These are phyloP conservation scores for Mallotus villosus DNA, from an alignment of 2,797 vertebrate genomes.

Conservation along the genomic window DNA sequence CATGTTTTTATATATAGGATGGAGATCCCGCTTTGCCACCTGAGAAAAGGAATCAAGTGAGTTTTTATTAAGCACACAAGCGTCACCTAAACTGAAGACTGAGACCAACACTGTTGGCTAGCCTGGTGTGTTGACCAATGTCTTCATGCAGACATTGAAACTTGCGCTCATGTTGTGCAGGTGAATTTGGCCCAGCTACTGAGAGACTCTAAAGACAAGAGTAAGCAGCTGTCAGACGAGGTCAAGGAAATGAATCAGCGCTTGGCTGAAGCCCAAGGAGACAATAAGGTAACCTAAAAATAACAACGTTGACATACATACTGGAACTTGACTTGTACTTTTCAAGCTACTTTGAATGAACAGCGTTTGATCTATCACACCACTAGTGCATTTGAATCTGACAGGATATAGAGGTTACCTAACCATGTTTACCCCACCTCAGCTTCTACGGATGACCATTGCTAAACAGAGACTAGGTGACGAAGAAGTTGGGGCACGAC, in stretches of 20 bases:
- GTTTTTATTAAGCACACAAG: constrained; percentile 24
- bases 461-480: constrained; percentile 95
- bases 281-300: constrained; percentile 88
- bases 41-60: constrained; percentile 95
- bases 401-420: background rate
- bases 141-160: background rate
- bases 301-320: background rate
- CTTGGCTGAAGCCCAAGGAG: constrained; percentile 90
- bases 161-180: constrained; percentile 61
- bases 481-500: constrained; percentile 88
- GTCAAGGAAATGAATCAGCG: constrained; percentile 92
- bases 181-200: constrained; percentile 91
- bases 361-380: background rate
- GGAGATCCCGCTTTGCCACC: constrained; percentile 91
- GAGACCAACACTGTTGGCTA: background rate
- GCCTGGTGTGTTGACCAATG: background rate
- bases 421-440: background rate
- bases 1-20: constrained; percentile 75
- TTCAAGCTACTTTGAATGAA: background rate
- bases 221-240: constrained; percentile 86
- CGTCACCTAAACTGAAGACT: background rate
- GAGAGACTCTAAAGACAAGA: constrained; percentile 86
- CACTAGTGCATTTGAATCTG: background rate
- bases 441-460: constrained; percentile 98
- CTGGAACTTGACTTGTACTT: background rate